Percentiles rank a stretch among this genome's conserved stretches.
phyloP scores from a whole-genome alignment of 2,797 vertebrate species.

The Argentina silus region DNA sequence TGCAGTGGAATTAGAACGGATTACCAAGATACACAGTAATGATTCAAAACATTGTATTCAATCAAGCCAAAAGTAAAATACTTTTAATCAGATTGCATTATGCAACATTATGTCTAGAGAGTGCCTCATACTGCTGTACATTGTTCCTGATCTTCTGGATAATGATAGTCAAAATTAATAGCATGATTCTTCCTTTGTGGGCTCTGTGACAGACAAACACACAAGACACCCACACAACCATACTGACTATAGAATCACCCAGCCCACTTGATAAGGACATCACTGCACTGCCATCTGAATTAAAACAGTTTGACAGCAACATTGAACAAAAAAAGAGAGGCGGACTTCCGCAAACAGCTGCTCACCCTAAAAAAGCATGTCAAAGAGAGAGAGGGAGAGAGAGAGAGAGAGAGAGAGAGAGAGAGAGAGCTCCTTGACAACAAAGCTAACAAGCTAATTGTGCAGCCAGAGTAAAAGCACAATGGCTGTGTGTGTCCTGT shows the following conservation, averaged over 20 bases:
- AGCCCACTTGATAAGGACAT: background rate
- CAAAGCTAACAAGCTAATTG: conserved; percentile 35
- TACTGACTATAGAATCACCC: background rate
- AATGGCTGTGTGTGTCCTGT: conserved; percentile 19
- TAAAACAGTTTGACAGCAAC: background rate
- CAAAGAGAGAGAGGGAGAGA: conserved; percentile 10
- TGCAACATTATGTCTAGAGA: too few species aligned
- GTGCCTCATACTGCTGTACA: too few species aligned
- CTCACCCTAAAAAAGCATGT: conserved; percentile 2
- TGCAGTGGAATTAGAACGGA: background rate
- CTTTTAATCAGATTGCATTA: too few species aligned
- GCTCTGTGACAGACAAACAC: too few species aligned
- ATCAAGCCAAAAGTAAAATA: too few species aligned
- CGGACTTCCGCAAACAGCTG: conserved; percentile 22
- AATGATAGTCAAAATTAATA: too few species aligned
- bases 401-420: conserved; percentile 3
- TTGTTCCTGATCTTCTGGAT: too few species aligned
- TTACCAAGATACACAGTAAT: too few species aligned
- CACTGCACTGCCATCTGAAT: background rate
- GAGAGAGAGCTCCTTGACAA: conserved; percentile 25
- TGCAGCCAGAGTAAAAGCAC: conserved; percentile 30
- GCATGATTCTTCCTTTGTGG: too few species aligned
- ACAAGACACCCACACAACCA: too few species aligned
- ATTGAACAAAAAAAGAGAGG: background rate
- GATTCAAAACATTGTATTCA: too few species aligned